Evolutionary conservation across 1,140 invertebrate species (phyloP), one percentile per base, ranked within the genome.

Genomic region (Zaprionus davidi): DNA sequence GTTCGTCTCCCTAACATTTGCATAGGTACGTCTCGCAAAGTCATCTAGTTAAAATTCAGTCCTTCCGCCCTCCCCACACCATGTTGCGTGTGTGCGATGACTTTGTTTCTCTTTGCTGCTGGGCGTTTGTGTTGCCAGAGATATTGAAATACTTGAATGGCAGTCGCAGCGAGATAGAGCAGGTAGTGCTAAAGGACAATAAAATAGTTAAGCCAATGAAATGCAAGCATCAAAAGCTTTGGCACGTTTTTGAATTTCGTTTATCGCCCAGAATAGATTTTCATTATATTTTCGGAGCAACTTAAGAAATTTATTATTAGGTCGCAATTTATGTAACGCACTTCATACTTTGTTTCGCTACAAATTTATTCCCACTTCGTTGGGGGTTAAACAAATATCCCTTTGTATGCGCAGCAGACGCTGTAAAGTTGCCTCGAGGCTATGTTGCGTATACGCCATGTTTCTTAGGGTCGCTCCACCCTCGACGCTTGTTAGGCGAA

Each of bases 361-460:
- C 38, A 41, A 41, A 20, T 49, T 49, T 20, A 49, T 51, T 20
- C 44, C 44, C n/a, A 20, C 17, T 49, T 20, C 17, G 44, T 24
- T 13, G 46, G 12, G 20, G 20, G 20, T 13, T 51, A 51, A 51
- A 13, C 46, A 51, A 51, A 51, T 24, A 51, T 51, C 13, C 46
- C 46, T 51, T 51, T 51, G 11, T 51, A 59, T 57, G 20, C 41
- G 15, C 5, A 41, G 20, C 28, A 20, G 17, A 13, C 13, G 15
- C 24, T 15, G 5, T 36, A 62, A 53, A 70, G 20, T 49, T 60
- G 11, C 9, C 46, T 53, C 17, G 26, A 24, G 57, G 22, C 64
- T 56, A 62, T n/a, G 53, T 82, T 86, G 76, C 82, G 76, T 73
- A 86, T 86, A 76, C 72, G 76, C 62, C 83, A 24, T 22, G 56